These are phyloP conservation scores for Cinara cedri DNA, from an alignment of 2,888 invertebrate species.

Conservation along the genomic window DNA sequence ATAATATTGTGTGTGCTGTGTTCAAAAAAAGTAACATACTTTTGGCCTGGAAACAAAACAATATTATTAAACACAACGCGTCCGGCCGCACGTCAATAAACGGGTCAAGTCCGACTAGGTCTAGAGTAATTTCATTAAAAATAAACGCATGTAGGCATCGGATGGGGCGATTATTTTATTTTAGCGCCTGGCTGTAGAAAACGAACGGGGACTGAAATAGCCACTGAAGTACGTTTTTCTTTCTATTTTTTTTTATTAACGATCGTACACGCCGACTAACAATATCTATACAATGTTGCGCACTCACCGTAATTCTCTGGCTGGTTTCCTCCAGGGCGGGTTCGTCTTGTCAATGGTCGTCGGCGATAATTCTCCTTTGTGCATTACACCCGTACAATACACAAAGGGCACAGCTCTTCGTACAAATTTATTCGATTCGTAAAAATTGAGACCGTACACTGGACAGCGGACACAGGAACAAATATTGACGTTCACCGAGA, in stretches of 20 bases:
- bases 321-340: too few relatives aligned
- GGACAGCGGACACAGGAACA: too few relatives aligned
- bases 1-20: neutral
- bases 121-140: neutral
- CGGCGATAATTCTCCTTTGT: too few relatives aligned
- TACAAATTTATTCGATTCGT: too few relatives aligned
- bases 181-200: neutral
- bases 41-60: neutral
- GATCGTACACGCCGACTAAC: neutral
- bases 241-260: too few relatives aligned
- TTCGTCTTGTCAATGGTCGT: too few relatives aligned
- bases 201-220: neutral
- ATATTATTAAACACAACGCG: too few relatives aligned
- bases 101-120: constrained; percentile 20
- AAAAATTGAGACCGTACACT: too few relatives aligned
- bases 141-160: neutral
- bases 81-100: neutral
- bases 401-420: too few relatives aligned
- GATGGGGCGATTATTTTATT: neutral
- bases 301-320: too few relatives aligned
- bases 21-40: neutral
- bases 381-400: too few relatives aligned
- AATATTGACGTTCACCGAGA: too few relatives aligned
- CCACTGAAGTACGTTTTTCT: neutral
- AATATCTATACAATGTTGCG: neutral